Percentiles rank a stretch among this genome's conserved stretches.
These are phyloP conservation scores for Eublepharis macularius DNA, from an alignment of 2,113 vertebrate genomes.

Conservation along the genomic window DNA sequence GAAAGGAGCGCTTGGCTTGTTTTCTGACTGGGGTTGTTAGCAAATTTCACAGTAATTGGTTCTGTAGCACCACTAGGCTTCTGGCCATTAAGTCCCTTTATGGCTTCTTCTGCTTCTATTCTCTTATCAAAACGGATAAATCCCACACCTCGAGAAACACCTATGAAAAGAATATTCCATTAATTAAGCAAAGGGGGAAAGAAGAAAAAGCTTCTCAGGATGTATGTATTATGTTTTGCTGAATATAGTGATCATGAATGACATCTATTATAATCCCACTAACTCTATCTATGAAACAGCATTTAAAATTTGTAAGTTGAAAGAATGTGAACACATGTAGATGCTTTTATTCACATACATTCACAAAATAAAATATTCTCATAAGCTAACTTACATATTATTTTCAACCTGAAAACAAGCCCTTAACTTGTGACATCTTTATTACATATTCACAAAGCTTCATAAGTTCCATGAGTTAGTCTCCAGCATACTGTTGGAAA, in stretches of 20 bases:
- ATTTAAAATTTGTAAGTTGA: background rate
- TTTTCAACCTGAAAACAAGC: background rate
- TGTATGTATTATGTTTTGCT: background rate
- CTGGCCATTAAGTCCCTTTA: slow-evolving; percentile 99
- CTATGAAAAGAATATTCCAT: slow-evolving; percentile 69
- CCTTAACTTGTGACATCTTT: no score
- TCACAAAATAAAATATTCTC: background rate
- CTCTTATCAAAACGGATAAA: slow-evolving; percentile 99
- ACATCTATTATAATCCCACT: slow-evolving; percentile 4
- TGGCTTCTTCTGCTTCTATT: slow-evolving; percentile 99
- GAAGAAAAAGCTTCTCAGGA: background rate
- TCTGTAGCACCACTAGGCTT: slow-evolving; percentile 98
- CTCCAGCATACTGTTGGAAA: background rate
- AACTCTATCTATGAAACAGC: background rate
- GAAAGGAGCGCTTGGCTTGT: slow-evolving; percentile 99
- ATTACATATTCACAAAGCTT: background rate
- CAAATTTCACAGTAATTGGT: slow-evolving; percentile 99
- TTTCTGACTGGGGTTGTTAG: slow-evolving; percentile 99
- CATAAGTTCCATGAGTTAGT: background rate
- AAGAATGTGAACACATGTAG: background rate
- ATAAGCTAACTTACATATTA: background rate
- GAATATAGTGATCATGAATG: background rate
- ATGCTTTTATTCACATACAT: background rate
- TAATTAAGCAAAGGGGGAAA: slow-evolving; percentile 20
- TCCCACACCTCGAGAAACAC: slow-evolving; percentile 98